Percentiles rank a stretch among this genome's conserved stretches.
Conservation (phyloP, 2,797 vertebrate species). For the Dermochelys coriacea region DNA sequence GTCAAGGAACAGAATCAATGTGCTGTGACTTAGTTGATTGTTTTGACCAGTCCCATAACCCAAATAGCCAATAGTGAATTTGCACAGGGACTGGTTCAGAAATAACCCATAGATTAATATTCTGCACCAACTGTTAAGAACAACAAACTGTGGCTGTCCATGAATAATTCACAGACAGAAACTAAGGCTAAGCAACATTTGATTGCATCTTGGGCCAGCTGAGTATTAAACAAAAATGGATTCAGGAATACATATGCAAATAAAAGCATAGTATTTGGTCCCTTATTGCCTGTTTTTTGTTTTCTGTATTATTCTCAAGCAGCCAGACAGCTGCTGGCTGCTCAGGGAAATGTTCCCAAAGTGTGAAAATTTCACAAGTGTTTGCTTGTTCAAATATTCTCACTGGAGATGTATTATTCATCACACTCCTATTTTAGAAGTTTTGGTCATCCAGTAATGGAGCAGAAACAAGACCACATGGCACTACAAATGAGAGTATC, state of each 20-base stretch:
- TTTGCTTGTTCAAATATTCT: background rate
- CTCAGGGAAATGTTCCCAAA: constrained; percentile 14
- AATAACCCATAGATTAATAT: background rate
- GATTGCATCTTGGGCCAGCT: background rate
- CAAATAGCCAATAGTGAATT: background rate
- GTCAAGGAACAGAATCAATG: background rate
- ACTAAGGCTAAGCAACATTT: background rate
- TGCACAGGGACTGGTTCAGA: background rate
- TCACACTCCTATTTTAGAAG: background rate
- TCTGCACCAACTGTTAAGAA: background rate
- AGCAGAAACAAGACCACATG: background rate
- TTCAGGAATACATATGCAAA: constrained; percentile 31
- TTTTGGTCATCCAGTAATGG: background rate
- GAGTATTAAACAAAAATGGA: background rate
- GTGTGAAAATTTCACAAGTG: background rate
- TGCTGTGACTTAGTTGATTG: rapidly evolving
- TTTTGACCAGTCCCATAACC: background rate
- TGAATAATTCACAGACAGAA: rapidly evolving
- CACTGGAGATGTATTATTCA: background rate
- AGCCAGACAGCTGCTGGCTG: constrained; percentile 19
- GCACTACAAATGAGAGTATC: background rate
- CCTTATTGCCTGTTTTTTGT: background rate
- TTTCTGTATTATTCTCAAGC: background rate
- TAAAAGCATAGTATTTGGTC: background rate
- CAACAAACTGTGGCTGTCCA: background rate